Base-by-base conservation (phyloP, 1,140 invertebrate species). In the Musca vetustissima region DNA sequence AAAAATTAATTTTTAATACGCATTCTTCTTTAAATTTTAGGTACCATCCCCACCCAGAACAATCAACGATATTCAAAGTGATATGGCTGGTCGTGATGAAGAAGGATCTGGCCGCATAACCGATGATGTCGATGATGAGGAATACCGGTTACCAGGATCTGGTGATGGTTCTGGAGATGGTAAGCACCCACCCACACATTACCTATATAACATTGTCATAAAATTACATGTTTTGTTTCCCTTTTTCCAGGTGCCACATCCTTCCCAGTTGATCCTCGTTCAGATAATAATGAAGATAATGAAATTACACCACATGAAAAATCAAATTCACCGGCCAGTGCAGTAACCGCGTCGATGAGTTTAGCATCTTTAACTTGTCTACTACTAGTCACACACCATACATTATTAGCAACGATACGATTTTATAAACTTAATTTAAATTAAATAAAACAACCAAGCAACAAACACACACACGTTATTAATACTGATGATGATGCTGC, bases 101-200 rank as follows among this genome's bases (percentile, higher is more conserved):
- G 80, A 75, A 8, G 80, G 74, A 2, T 75, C 76, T n/a, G 68
- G 70, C 6, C 69, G 70, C 22, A 73, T 73, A 48, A 73, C 75
- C 15, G 73, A 73, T 61, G 80, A 82, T 59, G 74, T 77, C 15
- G 79, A 81, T 57, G 79, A 82, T 71, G 78, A 82, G 47, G 80
- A 81, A 22, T 74, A 77, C 55, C 36, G 61, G 61, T 66, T 74
- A 11, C 73, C 79, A 68, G 73, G 73, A 17, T 82, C 80, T 25
- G 80, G 79, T 17, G 80, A 80, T 71, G 80, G 80, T 17, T 82
- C 80, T 17, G 80, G 80, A 43, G 75, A 81, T 72, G 76, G 79
- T 82, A 73, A 70, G 69, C 15, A 28, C 1, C 24, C 14, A 4
- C n/a, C 4, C 4, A 14, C 11, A 49, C 28, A 9, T n/a, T n/a